A percentile compares a stretch with the other conserved stretches of the same genome.
These are phyloP conservation scores for Andrena trimmerana DNA, from an alignment of 2,888 invertebrate species.

Conservation along the genomic window DNA sequence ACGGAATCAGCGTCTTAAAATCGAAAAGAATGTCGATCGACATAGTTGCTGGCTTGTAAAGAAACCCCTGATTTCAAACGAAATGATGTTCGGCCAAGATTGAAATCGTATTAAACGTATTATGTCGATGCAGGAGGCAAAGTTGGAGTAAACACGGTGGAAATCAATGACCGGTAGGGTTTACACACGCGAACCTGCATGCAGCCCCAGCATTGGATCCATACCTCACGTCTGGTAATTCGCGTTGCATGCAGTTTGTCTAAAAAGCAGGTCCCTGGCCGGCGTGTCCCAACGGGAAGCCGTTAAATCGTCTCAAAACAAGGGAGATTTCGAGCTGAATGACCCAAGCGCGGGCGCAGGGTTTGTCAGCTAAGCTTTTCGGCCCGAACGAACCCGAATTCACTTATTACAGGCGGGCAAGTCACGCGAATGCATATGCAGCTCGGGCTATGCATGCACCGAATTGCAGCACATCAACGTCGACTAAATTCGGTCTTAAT, in stretches of 20 bases:
- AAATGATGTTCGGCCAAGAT: too few relatives aligned
- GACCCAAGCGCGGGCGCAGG: conserved; percentile 1
- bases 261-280: conserved; percentile 42
- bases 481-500: conserved; percentile 63
- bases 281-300: conserved; percentile 2
- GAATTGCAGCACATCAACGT: conserved; percentile 36
- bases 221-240: conserved; percentile 39
- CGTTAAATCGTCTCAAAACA: conserved; percentile 53
- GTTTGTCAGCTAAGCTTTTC: conserved; percentile 51
- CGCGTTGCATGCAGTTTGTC: conserved; percentile 45
- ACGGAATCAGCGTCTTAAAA: too few relatives aligned
- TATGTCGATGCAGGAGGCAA: conserved; percentile 6
- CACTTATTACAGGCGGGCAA: conserved; percentile 59
- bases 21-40: too few relatives aligned
- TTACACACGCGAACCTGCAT: conserved; percentile 46
- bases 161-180: conserved; percentile 46
- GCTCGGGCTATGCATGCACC: conserved; percentile 50
- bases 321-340: conserved; percentile 28
- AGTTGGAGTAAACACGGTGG: conserved; percentile 32
- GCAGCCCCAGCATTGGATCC: conserved; percentile 29
- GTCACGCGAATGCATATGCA: conserved; percentile 65
- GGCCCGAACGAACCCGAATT: conserved; percentile 53
- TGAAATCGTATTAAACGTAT: not conserved
- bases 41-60: too few relatives aligned
- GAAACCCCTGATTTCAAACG: too few relatives aligned